phyloP scores from a whole-genome alignment of 2,797 vertebrate species.

The Cirrhinus molitorella region DNA sequence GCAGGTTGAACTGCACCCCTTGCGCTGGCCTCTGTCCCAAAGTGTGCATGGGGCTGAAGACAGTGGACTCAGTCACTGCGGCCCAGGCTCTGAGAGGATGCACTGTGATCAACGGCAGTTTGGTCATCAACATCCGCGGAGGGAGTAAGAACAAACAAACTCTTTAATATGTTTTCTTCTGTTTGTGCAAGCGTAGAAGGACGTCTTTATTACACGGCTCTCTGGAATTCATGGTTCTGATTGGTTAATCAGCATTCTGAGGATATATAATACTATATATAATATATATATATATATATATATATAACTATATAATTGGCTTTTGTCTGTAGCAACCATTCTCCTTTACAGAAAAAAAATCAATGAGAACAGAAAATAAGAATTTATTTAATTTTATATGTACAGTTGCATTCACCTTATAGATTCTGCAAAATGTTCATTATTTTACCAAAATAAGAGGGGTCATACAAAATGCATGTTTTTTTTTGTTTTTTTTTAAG shows the following conservation, averaged over 20 bases:
- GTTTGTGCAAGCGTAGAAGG: background rate
- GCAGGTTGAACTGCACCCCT: conserved; percentile 88
- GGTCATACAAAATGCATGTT: no score
- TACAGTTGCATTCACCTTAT: no score
- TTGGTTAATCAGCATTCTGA: background rate
- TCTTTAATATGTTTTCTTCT: conserved; percentile 8
- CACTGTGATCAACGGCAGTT: conserved; percentile 92
- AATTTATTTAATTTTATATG: no score
- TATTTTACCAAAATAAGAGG: no score
- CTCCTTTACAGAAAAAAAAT: no score
- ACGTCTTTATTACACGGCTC: background rate
- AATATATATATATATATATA: no score
- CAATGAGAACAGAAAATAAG: no score
- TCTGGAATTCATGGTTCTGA: background rate
- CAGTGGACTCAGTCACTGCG: conserved; percentile 91
- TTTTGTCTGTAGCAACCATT: background rate
- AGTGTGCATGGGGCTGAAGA: conserved; percentile 89
- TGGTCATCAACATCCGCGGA: conserved; percentile 93
- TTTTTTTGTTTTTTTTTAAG: no score
- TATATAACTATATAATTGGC: background rate
- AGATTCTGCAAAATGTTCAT: no score
- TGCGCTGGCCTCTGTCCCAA: conserved; percentile 95
- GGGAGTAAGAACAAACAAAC: conserved; percentile 86
- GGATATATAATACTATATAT: no score
- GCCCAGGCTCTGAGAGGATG: conserved; percentile 94